Percentiles rank a stretch among this genome's conserved stretches.
Evolutionary conservation across 2,888 invertebrate genomes (phyloP).

Genomic region (Alsophila aescularia): DNA sequence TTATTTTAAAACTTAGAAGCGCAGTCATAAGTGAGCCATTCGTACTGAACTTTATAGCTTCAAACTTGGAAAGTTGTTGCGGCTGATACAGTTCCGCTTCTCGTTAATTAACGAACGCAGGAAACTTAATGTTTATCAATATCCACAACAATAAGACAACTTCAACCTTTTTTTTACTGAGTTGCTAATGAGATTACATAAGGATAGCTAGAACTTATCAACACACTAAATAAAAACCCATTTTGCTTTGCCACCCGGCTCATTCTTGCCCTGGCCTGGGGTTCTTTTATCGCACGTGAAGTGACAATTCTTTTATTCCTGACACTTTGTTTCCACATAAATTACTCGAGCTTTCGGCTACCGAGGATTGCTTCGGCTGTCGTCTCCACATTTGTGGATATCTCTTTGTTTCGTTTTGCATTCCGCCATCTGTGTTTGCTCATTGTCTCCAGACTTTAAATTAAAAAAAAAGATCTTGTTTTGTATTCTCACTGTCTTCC

Average conservation of each 20-base stretch:
- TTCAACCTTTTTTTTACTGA: constrained; percentile 65
- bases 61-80: constrained; percentile 32
- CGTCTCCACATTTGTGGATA: constrained; percentile 63
- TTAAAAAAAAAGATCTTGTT: constrained; percentile 75
- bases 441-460: constrained; percentile 80
- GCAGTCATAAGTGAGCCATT: constrained; percentile 59
- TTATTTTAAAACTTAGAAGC: constrained; percentile 65
- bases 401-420: constrained; percentile 76
- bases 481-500: constrained; percentile 71
- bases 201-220: constrained; percentile 65
- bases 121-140: constrained; percentile 67
- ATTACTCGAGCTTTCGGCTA: constrained; percentile 67
- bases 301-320: constrained; percentile 73
- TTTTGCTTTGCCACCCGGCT: constrained; percentile 51
- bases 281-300: constrained; percentile 70
- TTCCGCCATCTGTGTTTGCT: constrained; percentile 82
- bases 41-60: constrained; percentile 45
- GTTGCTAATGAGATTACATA: constrained; percentile 73
- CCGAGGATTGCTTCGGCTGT: constrained; percentile 63
- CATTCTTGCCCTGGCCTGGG: constrained; percentile 51
- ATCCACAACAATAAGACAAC: constrained; percentile 72
- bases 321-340: constrained; percentile 75
- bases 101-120: constrained; percentile 67
- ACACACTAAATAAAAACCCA: constrained; percentile 61
- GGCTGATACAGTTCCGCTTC: constrained; percentile 62